Conservation (phyloP, 1,140 invertebrate species). For the Saccostrea echinata region DNA sequence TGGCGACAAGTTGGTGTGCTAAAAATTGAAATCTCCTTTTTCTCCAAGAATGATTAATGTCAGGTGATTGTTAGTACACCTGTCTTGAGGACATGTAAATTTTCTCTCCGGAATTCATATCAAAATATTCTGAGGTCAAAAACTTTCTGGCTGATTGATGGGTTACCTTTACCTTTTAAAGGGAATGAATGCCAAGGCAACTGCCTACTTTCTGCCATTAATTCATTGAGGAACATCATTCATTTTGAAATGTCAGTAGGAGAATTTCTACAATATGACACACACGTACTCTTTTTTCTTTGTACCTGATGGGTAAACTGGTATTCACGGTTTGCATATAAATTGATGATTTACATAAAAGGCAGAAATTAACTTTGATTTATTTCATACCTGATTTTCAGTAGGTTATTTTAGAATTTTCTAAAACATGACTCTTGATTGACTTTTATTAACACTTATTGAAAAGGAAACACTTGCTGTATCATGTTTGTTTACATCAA, state of each 20-base stretch:
- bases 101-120: conserved; percentile 18
- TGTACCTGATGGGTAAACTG: background rate
- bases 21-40: conserved; percentile 13
- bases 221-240: background rate
- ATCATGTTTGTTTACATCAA: no score
- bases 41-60: conserved; percentile 8
- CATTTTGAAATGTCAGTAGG: conserved; percentile 19
- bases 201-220: background rate
- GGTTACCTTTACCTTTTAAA: background rate
- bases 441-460: no score
- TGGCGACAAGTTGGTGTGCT: conserved; percentile 21
- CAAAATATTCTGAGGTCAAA: conserved; percentile 35
- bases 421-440: no score
- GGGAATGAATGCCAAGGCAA: conserved; percentile 11
- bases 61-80: background rate
- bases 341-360: conserved; percentile 8
- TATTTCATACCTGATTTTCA: no score
- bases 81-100: conserved; percentile 22
- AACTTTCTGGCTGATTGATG: background rate
- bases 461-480: no score
- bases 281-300: background rate
- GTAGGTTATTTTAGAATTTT: no score
- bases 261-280: background rate
- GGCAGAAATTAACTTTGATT: no score
- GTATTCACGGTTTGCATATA: background rate